Conservation (phyloP, 2,113 vertebrate species). For the Melanerpes aurifrons region DNA sequence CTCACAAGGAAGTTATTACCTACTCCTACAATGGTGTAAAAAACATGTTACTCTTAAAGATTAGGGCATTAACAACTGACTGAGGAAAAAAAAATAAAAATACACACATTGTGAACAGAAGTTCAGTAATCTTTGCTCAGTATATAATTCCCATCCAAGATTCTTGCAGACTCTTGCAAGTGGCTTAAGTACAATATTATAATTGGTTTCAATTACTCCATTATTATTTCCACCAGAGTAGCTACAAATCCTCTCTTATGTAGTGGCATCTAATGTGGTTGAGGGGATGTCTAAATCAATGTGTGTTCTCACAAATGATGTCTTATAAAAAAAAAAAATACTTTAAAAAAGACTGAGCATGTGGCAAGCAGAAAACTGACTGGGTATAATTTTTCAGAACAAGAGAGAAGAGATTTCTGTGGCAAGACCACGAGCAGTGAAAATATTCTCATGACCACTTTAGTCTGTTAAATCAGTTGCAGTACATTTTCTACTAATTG, state of each 20-base stretch:
- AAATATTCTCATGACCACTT: slow-evolving; percentile 52
- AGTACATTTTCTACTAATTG: slow-evolving; percentile 73
- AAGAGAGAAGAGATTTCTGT: neutral
- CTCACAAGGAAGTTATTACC: slow-evolving; percentile 57
- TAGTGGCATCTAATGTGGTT: neutral
- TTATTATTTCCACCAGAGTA: slow-evolving; percentile 23
- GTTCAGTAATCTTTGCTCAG: slow-evolving; percentile 48
- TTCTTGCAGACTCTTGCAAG: slow-evolving; percentile 31
- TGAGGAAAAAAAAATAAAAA: neutral
- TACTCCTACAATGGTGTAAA: neutral
- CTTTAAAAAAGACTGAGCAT: neutral
- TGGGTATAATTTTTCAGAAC: neutral
- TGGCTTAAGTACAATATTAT: slow-evolving; percentile 1
- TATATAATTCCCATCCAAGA: neutral
- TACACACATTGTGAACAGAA: neutral
- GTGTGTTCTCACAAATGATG: neutral
- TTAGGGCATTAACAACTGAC: slow-evolving; percentile 5
- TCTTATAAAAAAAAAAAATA: neutral
- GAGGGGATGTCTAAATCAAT: neutral
- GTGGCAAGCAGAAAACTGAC: neutral
- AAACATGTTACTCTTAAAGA: slow-evolving; percentile 27
- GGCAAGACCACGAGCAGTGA: slow-evolving; percentile 16
- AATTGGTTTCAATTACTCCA: slow-evolving; percentile 37
- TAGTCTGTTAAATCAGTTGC: slow-evolving; percentile 60
- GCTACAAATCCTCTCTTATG: slow-evolving; percentile 10